Conservation (phyloP, 2,888 invertebrate genomes). For the Dasysyrphus albostriatus region DNA sequence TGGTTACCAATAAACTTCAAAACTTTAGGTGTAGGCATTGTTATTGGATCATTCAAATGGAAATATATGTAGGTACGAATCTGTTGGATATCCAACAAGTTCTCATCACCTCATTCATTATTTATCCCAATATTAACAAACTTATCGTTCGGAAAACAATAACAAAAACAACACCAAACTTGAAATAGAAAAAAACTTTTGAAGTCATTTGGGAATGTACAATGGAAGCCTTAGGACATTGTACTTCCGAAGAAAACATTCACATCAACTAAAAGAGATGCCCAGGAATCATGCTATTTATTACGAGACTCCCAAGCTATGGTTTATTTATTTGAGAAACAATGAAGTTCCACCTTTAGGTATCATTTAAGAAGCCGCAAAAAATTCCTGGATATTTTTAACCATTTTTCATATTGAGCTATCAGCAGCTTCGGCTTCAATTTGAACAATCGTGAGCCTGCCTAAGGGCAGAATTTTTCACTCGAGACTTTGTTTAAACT, state of each 20-base stretch:
- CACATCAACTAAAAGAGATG: background rate
- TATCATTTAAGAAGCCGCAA: background rate
- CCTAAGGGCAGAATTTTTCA: conserved; percentile 54
- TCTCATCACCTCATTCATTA: background rate
- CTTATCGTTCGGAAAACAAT: conserved; percentile 23
- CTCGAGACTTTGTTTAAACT: conserved; percentile 55
- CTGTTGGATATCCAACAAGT: background rate
- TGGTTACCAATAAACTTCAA: background rate
- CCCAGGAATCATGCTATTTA: conserved; percentile 41
- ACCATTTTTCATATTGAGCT: background rate
- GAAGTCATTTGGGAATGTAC: conserved; percentile 29
- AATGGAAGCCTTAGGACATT: background rate
- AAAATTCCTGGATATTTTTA: background rate
- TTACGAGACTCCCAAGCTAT: conserved; percentile 37
- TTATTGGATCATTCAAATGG: background rate
- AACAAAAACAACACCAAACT: conserved; percentile 21
- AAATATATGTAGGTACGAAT: background rate
- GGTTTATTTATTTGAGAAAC: conserved; percentile 43
- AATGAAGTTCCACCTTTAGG: background rate
- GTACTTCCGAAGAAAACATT: background rate
- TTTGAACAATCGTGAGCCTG: conserved; percentile 8
- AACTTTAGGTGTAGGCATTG: background rate
- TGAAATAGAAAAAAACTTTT: conserved; percentile 22
- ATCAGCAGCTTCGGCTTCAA: background rate
- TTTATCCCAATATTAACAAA: conserved; percentile 22